Evolutionary conservation across 2,113 vertebrate genomes (phyloP).

Genomic region (Phodopus roborovskii): DNA sequence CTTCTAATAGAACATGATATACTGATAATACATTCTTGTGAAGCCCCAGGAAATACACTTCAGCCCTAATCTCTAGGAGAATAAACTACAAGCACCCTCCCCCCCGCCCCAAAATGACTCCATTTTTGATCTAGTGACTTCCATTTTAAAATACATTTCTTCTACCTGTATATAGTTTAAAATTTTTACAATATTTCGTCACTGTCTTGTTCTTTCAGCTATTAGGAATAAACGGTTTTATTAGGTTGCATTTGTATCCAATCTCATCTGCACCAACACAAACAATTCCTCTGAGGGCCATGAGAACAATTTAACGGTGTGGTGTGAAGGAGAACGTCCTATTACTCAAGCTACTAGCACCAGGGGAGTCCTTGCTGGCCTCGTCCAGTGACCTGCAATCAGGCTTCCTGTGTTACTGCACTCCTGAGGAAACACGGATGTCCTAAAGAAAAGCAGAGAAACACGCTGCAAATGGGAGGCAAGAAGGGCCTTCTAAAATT

Average conservation of each 20-base stretch:
- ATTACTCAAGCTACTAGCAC: slow-evolving; percentile 52
- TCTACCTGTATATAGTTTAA: background rate
- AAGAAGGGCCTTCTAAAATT: slow-evolving; percentile 28
- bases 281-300: slow-evolving; percentile 54
- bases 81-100: background rate
- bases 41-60: background rate
- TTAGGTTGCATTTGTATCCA: slow-evolving; percentile 58
- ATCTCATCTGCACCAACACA: slow-evolving; percentile 67
- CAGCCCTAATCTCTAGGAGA: background rate
- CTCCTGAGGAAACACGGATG: slow-evolving; percentile 39
- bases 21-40: background rate
- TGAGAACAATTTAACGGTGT: slow-evolving; percentile 73
- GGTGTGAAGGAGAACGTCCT: slow-evolving; percentile 70
- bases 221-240: slow-evolving; percentile 38
- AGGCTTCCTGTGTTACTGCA: slow-evolving; percentile 1
- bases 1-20: background rate
- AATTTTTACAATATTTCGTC: slow-evolving; percentile 20
- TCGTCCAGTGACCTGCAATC: slow-evolving; percentile 51
- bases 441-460: slow-evolving; percentile 10
- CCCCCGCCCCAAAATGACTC: background rate
- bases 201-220: slow-evolving; percentile 51
- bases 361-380: slow-evolving; percentile 48
- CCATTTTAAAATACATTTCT: background rate
- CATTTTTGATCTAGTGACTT: background rate
- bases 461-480: background rate